phyloP scores from a whole-genome alignment of 2,113 vertebrate genomes.

The Ranitomeya variabilis region DNA sequence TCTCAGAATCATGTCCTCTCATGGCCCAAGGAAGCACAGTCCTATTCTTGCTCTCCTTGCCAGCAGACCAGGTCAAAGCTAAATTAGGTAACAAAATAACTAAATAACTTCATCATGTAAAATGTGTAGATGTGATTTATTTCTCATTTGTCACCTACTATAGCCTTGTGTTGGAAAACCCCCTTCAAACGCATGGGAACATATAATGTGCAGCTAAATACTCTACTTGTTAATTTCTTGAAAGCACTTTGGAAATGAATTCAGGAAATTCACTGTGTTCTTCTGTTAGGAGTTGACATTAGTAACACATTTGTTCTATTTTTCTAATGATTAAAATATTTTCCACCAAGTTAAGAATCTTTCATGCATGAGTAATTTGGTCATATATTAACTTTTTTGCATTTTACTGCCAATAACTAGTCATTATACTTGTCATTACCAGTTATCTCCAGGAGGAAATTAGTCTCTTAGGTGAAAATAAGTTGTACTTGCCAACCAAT shows the following conservation, averaged over 20 bases:
- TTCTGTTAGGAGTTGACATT: neutral
- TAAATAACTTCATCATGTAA: neutral
- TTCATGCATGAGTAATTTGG: constrained; percentile 35
- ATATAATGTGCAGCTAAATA: neutral
- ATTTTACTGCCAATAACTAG: constrained; percentile 31
- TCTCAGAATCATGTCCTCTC: too few relatives aligned
- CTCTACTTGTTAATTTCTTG: neutral
- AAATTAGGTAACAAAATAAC: too few relatives aligned
- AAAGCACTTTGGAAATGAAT: neutral
- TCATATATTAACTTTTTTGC: constrained; percentile 15
- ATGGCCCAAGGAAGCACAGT: too few relatives aligned
- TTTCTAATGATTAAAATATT: constrained; percentile 34
- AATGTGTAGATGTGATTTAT: neutral
- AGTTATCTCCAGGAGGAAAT: constrained; percentile 44
- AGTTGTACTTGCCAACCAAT: constrained; percentile 23
- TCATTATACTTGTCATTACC: constrained; percentile 38
- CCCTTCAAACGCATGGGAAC: neutral
- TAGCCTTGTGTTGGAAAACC: neutral
- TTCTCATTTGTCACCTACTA: neutral
- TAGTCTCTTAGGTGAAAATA: constrained; percentile 48
- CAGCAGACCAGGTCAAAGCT: too few relatives aligned
- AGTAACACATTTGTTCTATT: constrained; percentile 34
- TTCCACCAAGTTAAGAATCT: constrained; percentile 39
- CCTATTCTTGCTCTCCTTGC: too few relatives aligned
- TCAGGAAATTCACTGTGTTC: neutral